Evolutionary conservation across 1,140 invertebrate species (phyloP).

Genomic region (Euura lappo): DNA sequence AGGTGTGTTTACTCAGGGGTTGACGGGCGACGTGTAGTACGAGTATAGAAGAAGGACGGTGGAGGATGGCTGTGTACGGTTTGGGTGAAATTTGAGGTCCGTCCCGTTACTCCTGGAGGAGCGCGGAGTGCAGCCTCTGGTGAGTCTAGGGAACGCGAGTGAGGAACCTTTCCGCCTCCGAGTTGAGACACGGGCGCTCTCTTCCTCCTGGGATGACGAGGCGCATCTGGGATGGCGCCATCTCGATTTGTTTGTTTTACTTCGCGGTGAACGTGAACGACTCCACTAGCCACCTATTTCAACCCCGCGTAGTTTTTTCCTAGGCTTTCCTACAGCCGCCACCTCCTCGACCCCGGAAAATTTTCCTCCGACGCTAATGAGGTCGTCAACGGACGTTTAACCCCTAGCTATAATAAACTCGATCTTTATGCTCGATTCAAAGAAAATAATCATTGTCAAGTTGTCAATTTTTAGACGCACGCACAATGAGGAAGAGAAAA

Average conservation of each 20-base stretch:
- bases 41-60: no score
- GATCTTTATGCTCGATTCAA: background rate
- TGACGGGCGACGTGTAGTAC: no score
- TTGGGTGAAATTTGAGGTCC: slow-evolving; percentile 45
- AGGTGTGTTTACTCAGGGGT: background rate
- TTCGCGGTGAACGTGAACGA: slow-evolving; percentile 26
- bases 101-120: slow-evolving; percentile 6
- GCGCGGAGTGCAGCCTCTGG: slow-evolving; percentile 8
- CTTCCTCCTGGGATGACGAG: slow-evolving; percentile 42
- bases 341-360: slow-evolving; percentile 29
- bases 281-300: background rate
- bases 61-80: background rate
- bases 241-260: slow-evolving; percentile 57
- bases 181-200: slow-evolving; percentile 24
- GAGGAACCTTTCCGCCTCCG: slow-evolving; percentile 17
- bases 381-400: slow-evolving; percentile 46
- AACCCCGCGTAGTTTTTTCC: background rate
- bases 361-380: slow-evolving; percentile 48
- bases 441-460: background rate
- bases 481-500: no score
- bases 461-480: no score
- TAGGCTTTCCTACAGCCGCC: slow-evolving; percentile 16
- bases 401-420: background rate
- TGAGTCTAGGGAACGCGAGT: slow-evolving; percentile 6
- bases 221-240: slow-evolving; percentile 59